These are phyloP conservation scores for Dermochelys coriacea DNA, from an alignment of 2,797 vertebrate genomes.

Conservation along the genomic window DNA sequence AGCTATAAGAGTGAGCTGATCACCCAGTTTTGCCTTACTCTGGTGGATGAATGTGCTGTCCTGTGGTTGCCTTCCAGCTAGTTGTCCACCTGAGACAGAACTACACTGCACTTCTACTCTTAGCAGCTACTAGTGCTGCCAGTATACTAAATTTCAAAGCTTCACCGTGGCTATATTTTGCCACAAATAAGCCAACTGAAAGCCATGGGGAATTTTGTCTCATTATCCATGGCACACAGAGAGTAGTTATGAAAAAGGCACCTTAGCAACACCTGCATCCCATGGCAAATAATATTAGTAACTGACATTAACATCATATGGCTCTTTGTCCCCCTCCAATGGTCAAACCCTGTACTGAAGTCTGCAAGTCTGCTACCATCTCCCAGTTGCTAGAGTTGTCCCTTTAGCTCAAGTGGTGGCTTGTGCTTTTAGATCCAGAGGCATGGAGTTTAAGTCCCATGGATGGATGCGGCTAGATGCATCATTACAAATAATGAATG, in stretches of 20 bases:
- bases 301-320: background rate
- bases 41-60: too few relatives aligned
- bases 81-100: background rate
- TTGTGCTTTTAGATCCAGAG: background rate
- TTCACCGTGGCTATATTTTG: background rate
- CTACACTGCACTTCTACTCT: background rate
- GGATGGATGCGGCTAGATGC: background rate
- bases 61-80: background rate
- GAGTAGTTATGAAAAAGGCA: background rate
- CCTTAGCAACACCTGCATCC: too few relatives aligned
- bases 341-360: background rate
- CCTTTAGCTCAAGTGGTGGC: background rate
- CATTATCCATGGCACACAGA: background rate
- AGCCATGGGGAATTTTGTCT: background rate
- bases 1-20: background rate
- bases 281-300: background rate
- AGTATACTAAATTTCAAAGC: background rate
- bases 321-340: background rate
- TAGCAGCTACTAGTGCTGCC: background rate
- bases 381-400: background rate
- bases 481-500: background rate
- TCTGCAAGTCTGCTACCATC: background rate
- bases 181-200: background rate
- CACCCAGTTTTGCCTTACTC: background rate
- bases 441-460: background rate